Base-by-base conservation (phyloP, 2,113 vertebrate genomes). In the Xiphias gladius region DNA sequence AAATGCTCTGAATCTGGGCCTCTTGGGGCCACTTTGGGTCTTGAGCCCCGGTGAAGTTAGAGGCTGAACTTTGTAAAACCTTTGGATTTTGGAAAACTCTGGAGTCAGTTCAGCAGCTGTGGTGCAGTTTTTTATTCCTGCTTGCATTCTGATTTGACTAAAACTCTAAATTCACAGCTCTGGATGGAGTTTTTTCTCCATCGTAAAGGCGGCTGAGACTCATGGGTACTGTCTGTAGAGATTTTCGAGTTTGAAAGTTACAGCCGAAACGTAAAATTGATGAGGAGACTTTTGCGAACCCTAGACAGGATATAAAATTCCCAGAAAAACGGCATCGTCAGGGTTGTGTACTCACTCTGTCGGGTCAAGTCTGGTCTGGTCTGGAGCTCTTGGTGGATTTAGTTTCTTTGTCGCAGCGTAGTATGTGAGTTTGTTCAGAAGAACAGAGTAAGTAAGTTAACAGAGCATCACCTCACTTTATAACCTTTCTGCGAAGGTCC, bases 401-500 rank as follows among this genome's bases (percentile, higher is more conserved):
- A 1, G 28, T 30, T 17, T 28, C 16, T 41, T 17, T 30, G 16
- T 11, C 5, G 83, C 14, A 37, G 37, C 0, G 17, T 10, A 24
- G 57, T 65, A 14, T 59, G 26, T 2, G 61, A 81, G 37, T 82
- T 62, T 39, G 66, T 22, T 61, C 20, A 41, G 59, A 61, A 32
- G 62, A 80, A 70, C 74, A 66, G 26, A 65, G 30, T 83, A 26
- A 58, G 39, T 30, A 2, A 5, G 2, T 8, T 5, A 22, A 6
- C 66, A 26, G 24, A 85, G 84, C 77, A 65, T 88, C 79, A 46
- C 81, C 3, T 78, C 59, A 37, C 83, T 93, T 91, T 93, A 90
- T 92, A 80, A 92, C 81, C 83, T 88, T 76, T 46, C 52, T 3
- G 70, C 58, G 59, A 83, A 87, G 79, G 79, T 80, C 62, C 12